phyloP scores from a whole-genome alignment of 2,113 vertebrate genomes.

The Aptenodytes forsteri region DNA sequence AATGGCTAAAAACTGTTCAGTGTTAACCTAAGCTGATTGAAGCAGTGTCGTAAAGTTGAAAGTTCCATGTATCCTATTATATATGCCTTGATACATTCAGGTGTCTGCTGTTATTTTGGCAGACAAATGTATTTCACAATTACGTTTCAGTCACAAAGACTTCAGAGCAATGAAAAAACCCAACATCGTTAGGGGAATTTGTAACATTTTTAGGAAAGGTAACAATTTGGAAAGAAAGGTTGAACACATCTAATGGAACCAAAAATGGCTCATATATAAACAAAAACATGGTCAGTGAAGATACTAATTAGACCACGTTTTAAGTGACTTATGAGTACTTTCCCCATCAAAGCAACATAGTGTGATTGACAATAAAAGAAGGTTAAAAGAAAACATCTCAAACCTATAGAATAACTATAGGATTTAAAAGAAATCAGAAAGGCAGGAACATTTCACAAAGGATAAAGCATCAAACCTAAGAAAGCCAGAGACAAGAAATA shows the following conservation, averaged over 20 bases:
- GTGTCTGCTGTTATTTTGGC: background rate
- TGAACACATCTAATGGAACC: background rate
- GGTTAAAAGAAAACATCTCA: background rate
- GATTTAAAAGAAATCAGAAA: conserved; percentile 14
- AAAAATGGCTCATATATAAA: background rate
- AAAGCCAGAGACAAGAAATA: background rate
- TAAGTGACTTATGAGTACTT: background rate
- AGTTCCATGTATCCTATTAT: background rate
- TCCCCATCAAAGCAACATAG: background rate
- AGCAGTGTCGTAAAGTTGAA: background rate
- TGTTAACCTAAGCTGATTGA: background rate
- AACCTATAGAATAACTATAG: background rate
- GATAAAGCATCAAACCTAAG: background rate
- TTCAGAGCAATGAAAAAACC: background rate
- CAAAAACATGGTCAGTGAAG: background rate
- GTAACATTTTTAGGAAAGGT: background rate
- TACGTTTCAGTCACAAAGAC: background rate
- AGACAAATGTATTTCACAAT: background rate
- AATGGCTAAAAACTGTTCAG: background rate
- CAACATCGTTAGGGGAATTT: background rate
- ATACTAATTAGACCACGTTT: background rate
- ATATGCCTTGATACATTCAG: background rate
- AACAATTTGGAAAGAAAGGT: background rate
- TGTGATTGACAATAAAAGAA: background rate
- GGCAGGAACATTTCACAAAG: background rate